Percentiles rank a stretch among this genome's conserved stretches.
phyloP scores from a whole-genome alignment of 2,113 vertebrate genomes.

The Barbus barbus region DNA sequence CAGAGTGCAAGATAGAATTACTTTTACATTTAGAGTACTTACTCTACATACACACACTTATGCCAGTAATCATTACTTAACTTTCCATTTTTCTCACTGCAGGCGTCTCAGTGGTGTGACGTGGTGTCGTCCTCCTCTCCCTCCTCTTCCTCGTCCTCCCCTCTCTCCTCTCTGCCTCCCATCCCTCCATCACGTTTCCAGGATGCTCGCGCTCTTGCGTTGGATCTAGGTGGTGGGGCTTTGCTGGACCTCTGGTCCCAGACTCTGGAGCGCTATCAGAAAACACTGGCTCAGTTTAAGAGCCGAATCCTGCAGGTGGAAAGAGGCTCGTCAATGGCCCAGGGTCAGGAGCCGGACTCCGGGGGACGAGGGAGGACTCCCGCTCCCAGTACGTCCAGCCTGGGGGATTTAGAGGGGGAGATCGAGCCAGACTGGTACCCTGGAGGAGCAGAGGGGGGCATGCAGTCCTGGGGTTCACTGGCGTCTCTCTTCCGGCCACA shows the following conservation, averaged over 20 bases:
- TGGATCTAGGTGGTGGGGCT: slow-evolving; percentile 80
- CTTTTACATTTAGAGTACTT: neutral
- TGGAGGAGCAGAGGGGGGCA: slow-evolving; percentile 61
- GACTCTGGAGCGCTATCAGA: slow-evolving; percentile 79
- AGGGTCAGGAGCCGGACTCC: slow-evolving; percentile 38
- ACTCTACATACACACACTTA: slow-evolving; percentile 10
- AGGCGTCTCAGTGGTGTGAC: slow-evolving; percentile 84
- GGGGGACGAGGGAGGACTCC: slow-evolving; percentile 60
- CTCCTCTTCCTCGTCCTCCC: slow-evolving; percentile 61
- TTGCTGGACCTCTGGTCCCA: slow-evolving; percentile 79
- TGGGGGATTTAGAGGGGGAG: slow-evolving; percentile 73
- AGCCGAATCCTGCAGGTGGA: slow-evolving; percentile 74
- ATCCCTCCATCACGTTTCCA: slow-evolving; percentile 82
- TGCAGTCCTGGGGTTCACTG: slow-evolving; percentile 79
- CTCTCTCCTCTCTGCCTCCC: slow-evolving; percentile 73
- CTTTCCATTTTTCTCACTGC: neutral
- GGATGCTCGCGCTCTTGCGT: slow-evolving; percentile 81
- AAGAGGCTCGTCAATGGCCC: slow-evolving; percentile 22
- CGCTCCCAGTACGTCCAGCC: slow-evolving; percentile 57
- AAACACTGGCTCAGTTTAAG: slow-evolving; percentile 76
- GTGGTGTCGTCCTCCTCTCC: slow-evolving; percentile 71
- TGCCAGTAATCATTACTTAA: neutral
- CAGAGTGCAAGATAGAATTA: too few relatives aligned
- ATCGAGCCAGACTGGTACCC: slow-evolving; percentile 72
- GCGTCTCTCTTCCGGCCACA: slow-evolving; percentile 77